Base-by-base conservation (phyloP, 2,113 vertebrate species). In the Artemisiospiza belli region DNA sequence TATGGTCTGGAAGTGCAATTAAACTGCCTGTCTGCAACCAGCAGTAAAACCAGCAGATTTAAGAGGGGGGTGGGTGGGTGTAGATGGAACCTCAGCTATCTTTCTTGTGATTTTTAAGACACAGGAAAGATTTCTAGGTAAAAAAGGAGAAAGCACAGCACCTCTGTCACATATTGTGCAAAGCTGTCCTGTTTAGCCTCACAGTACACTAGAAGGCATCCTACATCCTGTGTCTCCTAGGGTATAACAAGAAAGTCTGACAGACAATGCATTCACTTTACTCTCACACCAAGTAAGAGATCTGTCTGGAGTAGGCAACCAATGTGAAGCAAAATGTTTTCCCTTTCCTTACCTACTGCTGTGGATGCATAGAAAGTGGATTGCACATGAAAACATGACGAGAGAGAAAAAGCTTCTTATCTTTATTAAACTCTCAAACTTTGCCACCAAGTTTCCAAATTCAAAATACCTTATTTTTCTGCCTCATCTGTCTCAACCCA, bases 41-140 rank as follows among this genome's bases (percentile, higher is more conserved):
- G 37, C 21, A 66, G 41, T 24, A 64, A 84, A 73, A 33, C 7
- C 23, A 73, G 18, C 27, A 28, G 12, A 18, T 82, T 72, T 43
- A 57, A 57, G 44, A 6, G 41, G 11, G 0, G 22, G 33, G 9
- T 6, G 13, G 31, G 54, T 0, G 9, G 12, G 11, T 72, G 23
- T 37, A 84, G 31, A 49, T 10, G 15, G 37, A 87, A 59, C 13
- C 5, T 81, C 0, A 2, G 8, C 24, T 49, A 51, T 54, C 9
- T 31, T 79, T 68, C 69, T 37, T n/a, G 21, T 47, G 14, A 37
- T 41, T 75, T 76, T 18, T 52, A 74, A 83, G 35, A 91, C 23
- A 66, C 11, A 44, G 28, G 33, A 59, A 87, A 82, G 79, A 16
- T 13, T 55, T 76, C 15, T 25, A 76, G 62, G 19, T 85, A 77